Evolutionary conservation across 2,797 vertebrate genomes (phyloP).

Genomic region (Pantherophis vulpinus): DNA sequence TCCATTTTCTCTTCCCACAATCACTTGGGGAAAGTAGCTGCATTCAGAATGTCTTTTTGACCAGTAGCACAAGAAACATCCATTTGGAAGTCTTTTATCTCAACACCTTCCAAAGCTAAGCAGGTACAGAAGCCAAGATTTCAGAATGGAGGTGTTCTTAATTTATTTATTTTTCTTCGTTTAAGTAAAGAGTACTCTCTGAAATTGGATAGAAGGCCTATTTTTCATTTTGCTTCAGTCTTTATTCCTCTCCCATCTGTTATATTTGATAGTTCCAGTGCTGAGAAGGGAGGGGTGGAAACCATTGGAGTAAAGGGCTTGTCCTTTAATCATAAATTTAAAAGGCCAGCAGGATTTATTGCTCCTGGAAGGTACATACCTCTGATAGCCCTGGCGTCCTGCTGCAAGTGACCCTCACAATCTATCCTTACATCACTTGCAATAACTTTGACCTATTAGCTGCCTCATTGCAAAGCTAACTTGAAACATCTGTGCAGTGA

Average conservation of each 20-base stretch:
- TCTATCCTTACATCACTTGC: constrained; percentile 38
- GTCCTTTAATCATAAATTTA: constrained; percentile 17
- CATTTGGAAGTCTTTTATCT: not conserved
- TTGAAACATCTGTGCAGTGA: constrained; percentile 45
- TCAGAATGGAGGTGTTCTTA: constrained; percentile 25
- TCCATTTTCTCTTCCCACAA: not conserved
- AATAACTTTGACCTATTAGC: constrained; percentile 53
- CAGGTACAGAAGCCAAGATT: not conserved
- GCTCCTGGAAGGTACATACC: constrained; percentile 16
- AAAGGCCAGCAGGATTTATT: constrained; percentile 23
- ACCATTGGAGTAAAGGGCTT: not conserved
- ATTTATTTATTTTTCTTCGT: not conserved
- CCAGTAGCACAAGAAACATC: not conserved
- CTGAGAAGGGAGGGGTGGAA: constrained; percentile 14
- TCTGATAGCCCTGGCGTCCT: constrained; percentile 4
- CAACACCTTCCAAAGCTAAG: not conserved
- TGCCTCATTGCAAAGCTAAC: constrained; percentile 13
- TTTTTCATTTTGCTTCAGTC: constrained; percentile 38
- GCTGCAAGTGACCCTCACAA: constrained; percentile 34
- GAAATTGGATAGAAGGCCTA: constrained; percentile 18
- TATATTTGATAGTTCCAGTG: constrained; percentile 5
- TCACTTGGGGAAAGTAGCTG: not conserved
- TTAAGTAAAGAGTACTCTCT: constrained; percentile 10
- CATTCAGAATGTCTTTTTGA: not conserved
- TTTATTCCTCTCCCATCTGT: constrained; percentile 29